Evolutionary conservation across 2,113 vertebrate species (phyloP).

Genomic region (Dinomys branickii): DNA sequence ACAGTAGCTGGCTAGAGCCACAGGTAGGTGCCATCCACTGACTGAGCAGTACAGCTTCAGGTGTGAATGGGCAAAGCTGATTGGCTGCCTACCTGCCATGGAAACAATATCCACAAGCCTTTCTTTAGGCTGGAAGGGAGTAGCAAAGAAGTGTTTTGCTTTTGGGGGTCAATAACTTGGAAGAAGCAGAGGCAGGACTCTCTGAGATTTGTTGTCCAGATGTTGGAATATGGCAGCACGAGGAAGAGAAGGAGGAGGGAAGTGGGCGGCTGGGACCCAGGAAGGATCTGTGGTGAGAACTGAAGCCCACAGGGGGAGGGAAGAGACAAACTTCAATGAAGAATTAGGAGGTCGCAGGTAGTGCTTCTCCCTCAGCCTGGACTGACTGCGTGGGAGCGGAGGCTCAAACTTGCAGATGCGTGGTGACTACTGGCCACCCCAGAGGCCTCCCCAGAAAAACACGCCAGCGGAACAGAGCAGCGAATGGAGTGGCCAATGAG

Average conservation of each 20-base stretch:
- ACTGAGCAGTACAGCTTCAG: background rate
- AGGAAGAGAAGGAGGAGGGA: background rate
- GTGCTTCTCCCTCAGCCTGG: background rate
- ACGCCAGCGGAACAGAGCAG: background rate
- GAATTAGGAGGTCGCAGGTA: background rate
- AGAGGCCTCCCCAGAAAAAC: background rate
- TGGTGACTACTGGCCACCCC: background rate
- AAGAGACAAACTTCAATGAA: no score
- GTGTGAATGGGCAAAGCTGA: background rate
- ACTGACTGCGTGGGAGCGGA: background rate
- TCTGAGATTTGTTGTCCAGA: background rate
- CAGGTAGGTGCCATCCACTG: background rate
- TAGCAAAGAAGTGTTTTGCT: conserved; percentile 32
- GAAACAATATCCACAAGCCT: conserved; percentile 34
- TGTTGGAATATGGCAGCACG: background rate
- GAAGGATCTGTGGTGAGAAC: background rate
- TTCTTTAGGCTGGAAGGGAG: conserved; percentile 61
- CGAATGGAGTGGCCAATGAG: background rate
- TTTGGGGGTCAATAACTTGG: background rate
- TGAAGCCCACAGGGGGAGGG: background rate
- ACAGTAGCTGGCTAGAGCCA: background rate
- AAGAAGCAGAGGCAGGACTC: conserved; percentile 36
- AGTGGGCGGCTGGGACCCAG: background rate
- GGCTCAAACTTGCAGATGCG: background rate
- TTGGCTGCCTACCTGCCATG: background rate